Evolutionary conservation across 2,113 vertebrate genomes (phyloP).

Genomic region (Natator depressus): DNA sequence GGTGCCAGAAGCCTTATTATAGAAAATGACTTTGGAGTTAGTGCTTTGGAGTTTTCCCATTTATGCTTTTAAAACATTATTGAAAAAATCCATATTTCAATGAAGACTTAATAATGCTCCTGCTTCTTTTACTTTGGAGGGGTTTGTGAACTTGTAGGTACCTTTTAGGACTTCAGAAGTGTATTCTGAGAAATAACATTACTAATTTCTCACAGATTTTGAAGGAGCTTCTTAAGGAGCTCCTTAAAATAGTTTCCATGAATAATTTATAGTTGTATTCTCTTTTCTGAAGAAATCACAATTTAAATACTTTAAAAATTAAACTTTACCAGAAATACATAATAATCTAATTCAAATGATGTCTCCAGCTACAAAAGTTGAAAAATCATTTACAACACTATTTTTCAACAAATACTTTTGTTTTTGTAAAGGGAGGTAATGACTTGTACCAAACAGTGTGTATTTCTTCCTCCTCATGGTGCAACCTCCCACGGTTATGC

Average conservation of each 20-base stretch:
- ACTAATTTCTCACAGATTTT: slow-evolving; percentile 53
- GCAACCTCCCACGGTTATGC: background rate
- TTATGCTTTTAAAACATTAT: background rate
- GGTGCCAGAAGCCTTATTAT: slow-evolving; percentile 40
- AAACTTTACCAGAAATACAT: slow-evolving; percentile 25
- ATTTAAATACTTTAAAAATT: slow-evolving; percentile 48
- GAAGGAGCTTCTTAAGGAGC: slow-evolving; percentile 36
- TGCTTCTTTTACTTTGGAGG: background rate
- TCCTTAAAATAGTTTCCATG: slow-evolving; percentile 51
- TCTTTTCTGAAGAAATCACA: background rate
- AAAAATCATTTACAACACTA: background rate
- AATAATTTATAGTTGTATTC: slow-evolving; percentile 48
- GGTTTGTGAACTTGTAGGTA: slow-evolving; percentile 20
- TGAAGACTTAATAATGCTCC: background rate
- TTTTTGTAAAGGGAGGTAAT: slow-evolving; percentile 7
- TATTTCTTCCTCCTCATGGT: slow-evolving; percentile 3
- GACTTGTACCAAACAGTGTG: background rate
- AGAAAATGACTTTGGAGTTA: background rate
- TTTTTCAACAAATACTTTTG: background rate
- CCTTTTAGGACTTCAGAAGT: slow-evolving; percentile 2
- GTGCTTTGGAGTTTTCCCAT: background rate
- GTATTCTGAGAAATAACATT: background rate
- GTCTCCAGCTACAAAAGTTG: slow-evolving; percentile 44
- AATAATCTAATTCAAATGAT: slow-evolving; percentile 28
- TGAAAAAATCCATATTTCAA: slow-evolving; percentile 30